Evolutionary conservation across 2,888 invertebrate species (phyloP).

Genomic region (Cremastinae sp.): DNA sequence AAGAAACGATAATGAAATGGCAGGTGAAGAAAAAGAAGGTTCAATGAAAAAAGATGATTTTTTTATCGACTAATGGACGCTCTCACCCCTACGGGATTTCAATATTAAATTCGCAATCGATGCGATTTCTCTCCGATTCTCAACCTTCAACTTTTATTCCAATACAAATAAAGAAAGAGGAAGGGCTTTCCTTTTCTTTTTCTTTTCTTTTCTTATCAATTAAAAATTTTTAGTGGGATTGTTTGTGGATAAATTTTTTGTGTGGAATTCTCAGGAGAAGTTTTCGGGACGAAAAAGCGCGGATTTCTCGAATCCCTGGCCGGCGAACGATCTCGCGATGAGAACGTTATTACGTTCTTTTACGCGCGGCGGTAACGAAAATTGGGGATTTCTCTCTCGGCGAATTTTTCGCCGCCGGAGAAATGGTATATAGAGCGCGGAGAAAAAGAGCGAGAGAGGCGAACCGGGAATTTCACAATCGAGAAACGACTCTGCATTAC

Average conservation of each 20-base stretch:
- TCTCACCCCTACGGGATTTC: slow-evolving; percentile 25
- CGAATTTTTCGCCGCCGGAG: slow-evolving; percentile 27
- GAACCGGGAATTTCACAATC: slow-evolving; percentile 41
- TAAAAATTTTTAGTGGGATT: slow-evolving; percentile 2
- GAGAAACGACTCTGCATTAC: slow-evolving; percentile 53
- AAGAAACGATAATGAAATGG: slow-evolving; percentile 22
- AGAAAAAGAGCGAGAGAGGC: slow-evolving; percentile 14
- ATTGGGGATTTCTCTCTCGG: slow-evolving; percentile 31
- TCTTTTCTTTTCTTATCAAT: slow-evolving; percentile 4
- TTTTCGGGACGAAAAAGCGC: slow-evolving; percentile 38
- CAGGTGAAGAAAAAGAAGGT: slow-evolving; percentile 26
- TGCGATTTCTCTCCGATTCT: slow-evolving; percentile 35
- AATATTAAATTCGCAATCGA: slow-evolving; percentile 26
- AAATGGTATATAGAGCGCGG: slow-evolving; percentile 25
- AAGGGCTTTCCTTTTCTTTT: too few species aligned
- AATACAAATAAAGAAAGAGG: too few species aligned
- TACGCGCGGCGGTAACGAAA: slow-evolving; percentile 45
- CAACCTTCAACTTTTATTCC: slow-evolving; percentile 2
- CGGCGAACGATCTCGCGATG: slow-evolving; percentile 38
- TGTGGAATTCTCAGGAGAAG: slow-evolving; percentile 30
- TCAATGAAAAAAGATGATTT: slow-evolving; percentile 1
- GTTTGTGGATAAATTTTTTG: background rate
- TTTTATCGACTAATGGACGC: slow-evolving; percentile 6
- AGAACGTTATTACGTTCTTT: slow-evolving; percentile 32
- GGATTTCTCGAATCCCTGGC: too few species aligned